Conservation (phyloP, 2,113 vertebrate species). For the Buteo buteo region DNA sequence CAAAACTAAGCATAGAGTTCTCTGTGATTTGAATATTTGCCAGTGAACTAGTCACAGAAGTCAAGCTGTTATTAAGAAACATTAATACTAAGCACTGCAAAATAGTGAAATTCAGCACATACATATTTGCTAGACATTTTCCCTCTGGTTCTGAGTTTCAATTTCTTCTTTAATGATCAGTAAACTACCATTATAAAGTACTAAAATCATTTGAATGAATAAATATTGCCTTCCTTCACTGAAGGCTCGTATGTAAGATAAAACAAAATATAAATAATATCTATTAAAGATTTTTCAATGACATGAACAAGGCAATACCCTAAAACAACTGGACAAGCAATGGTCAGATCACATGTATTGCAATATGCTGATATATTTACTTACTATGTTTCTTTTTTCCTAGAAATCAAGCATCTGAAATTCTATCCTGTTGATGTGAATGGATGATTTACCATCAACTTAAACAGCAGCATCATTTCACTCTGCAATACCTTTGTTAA, state of each 20-base stretch:
- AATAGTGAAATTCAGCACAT: not conserved
- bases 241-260: not conserved
- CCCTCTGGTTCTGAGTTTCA: not conserved
- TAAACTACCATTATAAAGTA: not conserved
- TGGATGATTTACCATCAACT: not conserved
- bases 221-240: not conserved
- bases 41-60: not conserved
- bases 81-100: not conserved
- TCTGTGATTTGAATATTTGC: not conserved
- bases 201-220: not conserved
- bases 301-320: not conserved
- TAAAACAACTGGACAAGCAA: not conserved
- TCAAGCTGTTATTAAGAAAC: not conserved
- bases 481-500: not conserved
- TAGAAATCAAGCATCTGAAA: not conserved
- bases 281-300: not conserved
- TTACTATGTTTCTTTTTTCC: not conserved
- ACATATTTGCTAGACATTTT: not conserved
- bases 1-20: not conserved
- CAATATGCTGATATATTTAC: not conserved
- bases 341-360: not conserved
- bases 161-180: not conserved
- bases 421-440: not conserved
- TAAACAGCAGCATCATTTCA: not conserved
- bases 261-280: not conserved